Evolutionary conservation across 1,140 invertebrate genomes (phyloP).

Genomic region (Drosophila repletoides): DNA sequence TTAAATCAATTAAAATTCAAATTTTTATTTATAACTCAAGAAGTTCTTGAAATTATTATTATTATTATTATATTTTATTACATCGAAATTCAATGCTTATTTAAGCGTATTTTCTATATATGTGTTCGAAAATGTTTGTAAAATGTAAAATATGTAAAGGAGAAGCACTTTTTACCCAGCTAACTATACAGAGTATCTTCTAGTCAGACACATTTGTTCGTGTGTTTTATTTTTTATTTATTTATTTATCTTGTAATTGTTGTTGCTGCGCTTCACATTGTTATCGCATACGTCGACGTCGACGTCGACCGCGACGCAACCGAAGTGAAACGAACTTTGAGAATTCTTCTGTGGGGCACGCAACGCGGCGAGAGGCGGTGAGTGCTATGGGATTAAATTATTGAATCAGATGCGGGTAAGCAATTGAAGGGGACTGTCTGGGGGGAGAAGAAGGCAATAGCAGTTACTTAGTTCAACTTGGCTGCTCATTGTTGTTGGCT

Average conservation of each 20-base stretch:
- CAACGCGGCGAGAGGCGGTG: background rate
- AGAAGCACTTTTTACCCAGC: no score
- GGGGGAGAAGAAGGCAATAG: background rate
- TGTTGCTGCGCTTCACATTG: conserved; percentile 37
- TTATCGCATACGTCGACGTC: conserved; percentile 51
- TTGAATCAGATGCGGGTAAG: conserved; percentile 45
- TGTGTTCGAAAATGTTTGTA: no score
- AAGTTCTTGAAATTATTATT: no score
- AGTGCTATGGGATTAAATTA: conserved; percentile 31
- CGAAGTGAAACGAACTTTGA: conserved; percentile 63
- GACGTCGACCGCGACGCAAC: conserved; percentile 5
- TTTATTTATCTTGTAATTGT: conserved; percentile 35
- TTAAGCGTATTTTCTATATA: background rate
- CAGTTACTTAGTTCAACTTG: conserved; percentile 64
- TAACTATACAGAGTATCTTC: no score
- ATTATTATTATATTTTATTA: no score
- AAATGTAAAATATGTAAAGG: no score
- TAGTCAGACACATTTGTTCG: no score
- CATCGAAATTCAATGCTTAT: no score
- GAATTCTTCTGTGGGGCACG: conserved; percentile 38
- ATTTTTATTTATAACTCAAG: conserved; percentile 9
- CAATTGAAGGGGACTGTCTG: background rate
- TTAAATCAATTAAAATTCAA: no score
- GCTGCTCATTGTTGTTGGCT: conserved; percentile 52
- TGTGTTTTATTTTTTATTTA: conserved; percentile 26